These are phyloP conservation scores for Phylloscopus trochilus DNA, from an alignment of 2,113 vertebrate genomes.

Conservation along the genomic window DNA sequence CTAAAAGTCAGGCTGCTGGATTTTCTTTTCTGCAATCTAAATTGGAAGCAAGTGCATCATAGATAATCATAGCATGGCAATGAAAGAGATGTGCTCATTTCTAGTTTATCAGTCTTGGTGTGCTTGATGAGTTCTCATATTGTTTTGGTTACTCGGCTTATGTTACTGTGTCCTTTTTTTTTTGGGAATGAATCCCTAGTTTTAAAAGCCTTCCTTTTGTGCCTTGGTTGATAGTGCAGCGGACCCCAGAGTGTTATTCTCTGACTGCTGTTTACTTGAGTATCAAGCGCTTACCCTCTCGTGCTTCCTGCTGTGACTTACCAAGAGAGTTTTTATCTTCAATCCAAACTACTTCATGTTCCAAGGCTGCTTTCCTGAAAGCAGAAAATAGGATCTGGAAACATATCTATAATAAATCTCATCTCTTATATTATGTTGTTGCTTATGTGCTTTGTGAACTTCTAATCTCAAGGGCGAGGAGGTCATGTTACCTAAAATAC, in stretches of 20 bases:
- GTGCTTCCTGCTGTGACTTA: background rate
- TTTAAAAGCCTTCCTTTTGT: background rate
- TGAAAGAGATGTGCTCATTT: background rate
- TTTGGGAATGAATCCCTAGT: background rate
- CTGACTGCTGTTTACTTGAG: background rate
- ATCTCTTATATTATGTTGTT: background rate
- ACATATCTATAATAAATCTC: background rate
- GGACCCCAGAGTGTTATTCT: background rate
- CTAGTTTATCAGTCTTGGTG: background rate
- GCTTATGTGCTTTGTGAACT: background rate
- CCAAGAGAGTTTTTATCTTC: background rate
- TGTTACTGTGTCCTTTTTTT: background rate
- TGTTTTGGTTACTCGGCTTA: background rate
- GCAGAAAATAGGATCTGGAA: background rate
- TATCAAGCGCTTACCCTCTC: background rate
- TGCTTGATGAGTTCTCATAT: background rate
- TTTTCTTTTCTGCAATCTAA: background rate
- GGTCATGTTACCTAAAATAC: background rate
- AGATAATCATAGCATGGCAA: background rate
- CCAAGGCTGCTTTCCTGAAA: background rate
- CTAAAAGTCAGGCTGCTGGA: background rate
- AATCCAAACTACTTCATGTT: background rate
- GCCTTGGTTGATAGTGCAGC: background rate
- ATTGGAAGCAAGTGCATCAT: background rate
- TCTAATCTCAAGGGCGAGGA: background rate